Percentiles rank a stretch among this genome's conserved stretches.
phyloP scores from a whole-genome alignment of 2,888 invertebrate genomes.

The Xestoiulus laeticollis region DNA sequence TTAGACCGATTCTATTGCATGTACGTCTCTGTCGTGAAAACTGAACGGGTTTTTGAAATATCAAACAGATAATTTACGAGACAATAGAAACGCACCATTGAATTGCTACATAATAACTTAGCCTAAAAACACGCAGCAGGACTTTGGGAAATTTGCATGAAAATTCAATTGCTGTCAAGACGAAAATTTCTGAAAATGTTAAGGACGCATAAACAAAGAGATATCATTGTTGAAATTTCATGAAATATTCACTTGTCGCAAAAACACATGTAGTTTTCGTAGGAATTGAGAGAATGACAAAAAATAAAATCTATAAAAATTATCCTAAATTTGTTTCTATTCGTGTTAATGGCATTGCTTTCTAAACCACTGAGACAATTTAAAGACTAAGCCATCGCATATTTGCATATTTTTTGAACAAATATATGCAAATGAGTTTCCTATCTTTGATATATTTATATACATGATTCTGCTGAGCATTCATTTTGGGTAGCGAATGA shows the following conservation, averaged over 20 bases:
- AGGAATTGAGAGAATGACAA: background rate
- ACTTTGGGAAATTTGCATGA: background rate
- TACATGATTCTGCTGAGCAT: background rate
- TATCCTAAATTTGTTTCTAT: background rate
- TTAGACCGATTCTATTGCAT: too few species aligned
- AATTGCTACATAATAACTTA: background rate
- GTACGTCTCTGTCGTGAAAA: background rate
- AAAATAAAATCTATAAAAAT: background rate
- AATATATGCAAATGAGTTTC: background rate
- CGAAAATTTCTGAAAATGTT: background rate
- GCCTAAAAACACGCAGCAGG: background rate
- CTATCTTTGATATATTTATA: background rate
- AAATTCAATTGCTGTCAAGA: background rate
- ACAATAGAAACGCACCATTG: background rate
- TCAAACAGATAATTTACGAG: background rate
- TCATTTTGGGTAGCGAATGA: background rate
- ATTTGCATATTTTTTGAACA: background rate
- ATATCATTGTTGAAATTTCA: background rate
- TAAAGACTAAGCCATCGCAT: background rate
- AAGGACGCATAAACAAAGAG: background rate
- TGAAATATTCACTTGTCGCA: background rate
- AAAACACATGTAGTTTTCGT: too few species aligned
- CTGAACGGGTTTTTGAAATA: background rate
- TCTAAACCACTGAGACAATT: background rate
- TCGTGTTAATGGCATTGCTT: background rate